Evolutionary conservation across 2,888 invertebrate genomes (phyloP), one percentile per base, ranked within the genome.

Genomic region (Dendrolimus houi): DNA sequence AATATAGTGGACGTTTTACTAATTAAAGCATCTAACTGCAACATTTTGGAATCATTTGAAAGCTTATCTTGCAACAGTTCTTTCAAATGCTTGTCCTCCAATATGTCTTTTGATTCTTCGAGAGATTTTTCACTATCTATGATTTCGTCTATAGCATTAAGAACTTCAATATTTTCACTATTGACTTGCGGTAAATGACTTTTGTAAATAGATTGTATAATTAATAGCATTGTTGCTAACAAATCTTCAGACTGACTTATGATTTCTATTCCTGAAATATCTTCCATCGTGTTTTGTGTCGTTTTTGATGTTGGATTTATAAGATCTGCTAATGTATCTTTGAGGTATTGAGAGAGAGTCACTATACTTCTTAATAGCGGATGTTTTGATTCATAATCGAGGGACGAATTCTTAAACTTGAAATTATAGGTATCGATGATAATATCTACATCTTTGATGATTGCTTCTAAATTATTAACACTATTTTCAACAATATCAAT

Each of bases 21-120:
- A 47, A 87, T 81, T 1, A 93, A 69, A 29, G 71, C 68, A n/a
- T 85, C 76, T 62, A 95, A 70, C 64, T 93, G 92, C 17, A 97
- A 77, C 57, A 87, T 73, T 54, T 88, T 85, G 40, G 94, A 81
- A 77, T 96, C 95, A 14, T 75, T 78, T 0, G 87, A 80, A 9
- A 97, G 74, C 66, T 93, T 93, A 2, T 93, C 92, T 42, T 94
- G 85, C 54, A 97, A 82, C 66, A 92, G 91, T 58, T 92, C 91
- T 67, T 93, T 95, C 55, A 97, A 87, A 81, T 95, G 94, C 69
- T 93, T 92, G 17, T 94, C 93, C 74, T 92, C 86, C 10, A 93
- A 70, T 53, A 91, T 83, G 55, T 92, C 92, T 53, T 92, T 92
- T 1, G 91, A 81, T 60, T 85, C 84, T 54, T 87, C 84, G 29